Conservation (phyloP, 92 coral and sea anemone species). For the Anthopleura xanthogrammica region DNA sequence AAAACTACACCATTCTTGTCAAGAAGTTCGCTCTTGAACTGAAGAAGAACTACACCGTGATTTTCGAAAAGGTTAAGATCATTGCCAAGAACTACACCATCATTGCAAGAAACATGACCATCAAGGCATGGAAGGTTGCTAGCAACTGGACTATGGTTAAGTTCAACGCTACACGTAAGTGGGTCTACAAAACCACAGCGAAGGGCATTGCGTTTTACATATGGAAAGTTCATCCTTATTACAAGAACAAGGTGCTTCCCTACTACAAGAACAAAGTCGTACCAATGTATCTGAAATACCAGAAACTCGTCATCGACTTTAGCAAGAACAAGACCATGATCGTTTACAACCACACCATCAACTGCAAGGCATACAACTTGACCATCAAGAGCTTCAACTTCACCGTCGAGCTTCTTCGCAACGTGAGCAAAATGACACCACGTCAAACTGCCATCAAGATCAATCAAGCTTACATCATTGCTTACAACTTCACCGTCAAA, state of each 20-base stretch:
- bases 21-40: constrained; percentile 32
- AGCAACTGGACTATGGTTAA: constrained; percentile 45
- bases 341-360: constrained; percentile 42
- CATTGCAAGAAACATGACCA: constrained; percentile 37
- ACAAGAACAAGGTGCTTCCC: constrained; percentile 57
- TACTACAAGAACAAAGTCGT: constrained; percentile 49
- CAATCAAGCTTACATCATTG: constrained; percentile 39
- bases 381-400: constrained; percentile 34
- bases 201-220: constrained; percentile 58
- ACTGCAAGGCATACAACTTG: constrained; percentile 54
- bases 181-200: constrained; percentile 71
- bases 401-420: constrained; percentile 46
- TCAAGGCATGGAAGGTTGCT: constrained; percentile 35
- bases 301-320: constrained; percentile 33
- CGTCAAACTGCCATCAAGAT: constrained; percentile 62
- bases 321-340: constrained; percentile 47
- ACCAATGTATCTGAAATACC: constrained; percentile 64
- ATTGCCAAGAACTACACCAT: constrained; percentile 44
- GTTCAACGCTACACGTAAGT: constrained; percentile 51
- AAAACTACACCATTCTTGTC: constrained; percentile 40
- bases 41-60: constrained; percentile 43
- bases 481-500: constrained; percentile 61
- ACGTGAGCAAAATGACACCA: constrained; percentile 65
- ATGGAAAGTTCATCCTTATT: constrained; percentile 63
- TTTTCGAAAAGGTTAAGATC: constrained; percentile 15